phyloP scores from a whole-genome alignment of 2,113 vertebrate species.

The Trematocara variabile region DNA sequence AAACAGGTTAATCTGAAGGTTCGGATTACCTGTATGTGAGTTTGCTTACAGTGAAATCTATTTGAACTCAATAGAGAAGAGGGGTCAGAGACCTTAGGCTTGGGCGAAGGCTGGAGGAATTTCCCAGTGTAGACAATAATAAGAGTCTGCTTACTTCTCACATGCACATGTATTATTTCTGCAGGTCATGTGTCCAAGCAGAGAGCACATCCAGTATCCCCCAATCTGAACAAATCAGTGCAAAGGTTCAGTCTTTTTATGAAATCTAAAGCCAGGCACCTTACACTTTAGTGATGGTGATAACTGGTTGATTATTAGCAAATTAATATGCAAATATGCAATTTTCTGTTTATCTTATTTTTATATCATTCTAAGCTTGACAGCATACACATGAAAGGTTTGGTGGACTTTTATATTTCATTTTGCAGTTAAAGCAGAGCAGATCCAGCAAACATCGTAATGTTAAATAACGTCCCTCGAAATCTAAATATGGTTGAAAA shows the following conservation, averaged over 20 bases:
- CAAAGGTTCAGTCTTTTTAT: not conserved
- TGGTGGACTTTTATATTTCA: not conserved
- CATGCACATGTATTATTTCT: not conserved
- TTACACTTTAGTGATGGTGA: not conserved
- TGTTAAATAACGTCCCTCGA: not conserved
- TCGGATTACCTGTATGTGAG: not conserved
- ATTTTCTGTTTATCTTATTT: not conserved
- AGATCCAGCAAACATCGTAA: not conserved
- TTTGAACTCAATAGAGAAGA: not conserved
- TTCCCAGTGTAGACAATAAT: constrained; percentile 2
- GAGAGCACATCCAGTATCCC: fast-evolving
- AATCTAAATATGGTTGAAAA: not conserved
- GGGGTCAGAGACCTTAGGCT: not conserved
- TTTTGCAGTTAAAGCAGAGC: not conserved
- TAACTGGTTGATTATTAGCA: not conserved
- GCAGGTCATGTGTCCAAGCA: not conserved
- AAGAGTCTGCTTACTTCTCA: not conserved
- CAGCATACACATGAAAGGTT: not conserved
- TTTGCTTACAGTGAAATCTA: constrained; percentile 17
- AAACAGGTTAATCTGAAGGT: not conserved
- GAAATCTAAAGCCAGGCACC: fast-evolving
- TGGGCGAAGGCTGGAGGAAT: not conserved
- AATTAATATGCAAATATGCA: not conserved
- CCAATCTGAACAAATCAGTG: fast-evolving
- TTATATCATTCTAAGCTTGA: not conserved